Evolutionary conservation across 2,113 vertebrate genomes (phyloP), one percentile per base, ranked within the genome.

Genomic region (Gadus chalcogrammus): DNA sequence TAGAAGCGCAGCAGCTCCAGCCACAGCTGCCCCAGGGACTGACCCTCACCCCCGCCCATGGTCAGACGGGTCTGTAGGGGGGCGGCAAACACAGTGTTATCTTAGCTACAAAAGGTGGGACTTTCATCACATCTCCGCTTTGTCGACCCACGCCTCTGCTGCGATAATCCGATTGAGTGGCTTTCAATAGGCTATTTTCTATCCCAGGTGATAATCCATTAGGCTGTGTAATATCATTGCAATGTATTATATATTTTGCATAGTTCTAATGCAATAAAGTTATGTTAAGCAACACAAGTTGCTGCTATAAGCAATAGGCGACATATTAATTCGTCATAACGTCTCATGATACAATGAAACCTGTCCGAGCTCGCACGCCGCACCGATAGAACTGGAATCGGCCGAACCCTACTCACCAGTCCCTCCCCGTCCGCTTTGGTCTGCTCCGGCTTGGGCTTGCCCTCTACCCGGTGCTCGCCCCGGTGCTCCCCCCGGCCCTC

Each of bases 1-100:
- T 98, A 99, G 92, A 99, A 98, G 77, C 94, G 95, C 69, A 99
- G 81, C 68, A 99, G 91, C 86, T 99, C 97, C 90, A 99, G 82
- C 97, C 97, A 99, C 79, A 99, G 84, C 68, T 97, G 95, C 35
- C 97, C 97, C 80, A 97, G 78, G 2, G 93, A 91, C 75, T 91
- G 92, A 63, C 86, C 88, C 79, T 91, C 91, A 55, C 89, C 73
- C 58, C 74, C 79, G 83, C 87, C 88, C 78, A 94, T 88, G 65
- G 91, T 91, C 78, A 99, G 89, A 52, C 85, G 87, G 73, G 91
- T 91, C 97, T 99, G 24, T 13, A 8, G 11, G 3, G n/a, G 6
- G n/a, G 58, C 58, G 4, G 35, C 4, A 35, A 8, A 27, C 18
- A 16, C 13, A 27, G 5, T 35, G 24, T 31, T 31, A 63, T 7